Conservation (phyloP, 2,113 vertebrate genomes). For the Sialia sialis region DNA sequence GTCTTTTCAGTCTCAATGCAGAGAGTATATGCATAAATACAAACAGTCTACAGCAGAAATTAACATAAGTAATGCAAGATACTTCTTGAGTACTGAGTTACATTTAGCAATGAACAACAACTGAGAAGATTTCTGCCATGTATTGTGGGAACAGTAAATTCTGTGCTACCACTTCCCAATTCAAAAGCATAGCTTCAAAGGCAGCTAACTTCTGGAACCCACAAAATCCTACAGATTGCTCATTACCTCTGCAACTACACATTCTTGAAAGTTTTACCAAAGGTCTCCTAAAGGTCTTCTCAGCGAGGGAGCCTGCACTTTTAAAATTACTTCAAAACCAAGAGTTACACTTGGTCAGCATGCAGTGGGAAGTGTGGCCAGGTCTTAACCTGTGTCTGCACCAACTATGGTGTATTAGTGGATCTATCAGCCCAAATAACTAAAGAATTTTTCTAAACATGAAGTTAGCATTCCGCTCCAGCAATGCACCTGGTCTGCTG, state of each 20-base stretch:
- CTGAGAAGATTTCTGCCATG: background rate
- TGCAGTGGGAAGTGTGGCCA: background rate
- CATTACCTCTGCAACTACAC: background rate
- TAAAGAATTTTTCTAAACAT: background rate
- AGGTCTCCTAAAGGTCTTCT: background rate
- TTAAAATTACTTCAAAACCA: background rate
- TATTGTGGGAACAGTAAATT: background rate
- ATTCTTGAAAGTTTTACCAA: background rate
- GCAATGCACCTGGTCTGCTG: background rate
- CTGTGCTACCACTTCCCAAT: background rate
- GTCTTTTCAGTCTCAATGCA: background rate
- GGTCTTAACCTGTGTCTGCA: rapidly evolving
- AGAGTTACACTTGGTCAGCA: background rate
- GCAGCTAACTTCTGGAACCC: background rate
- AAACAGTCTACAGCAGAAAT: constrained; percentile 1
- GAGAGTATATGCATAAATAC: background rate
- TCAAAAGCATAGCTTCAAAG: background rate
- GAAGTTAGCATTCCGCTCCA: background rate
- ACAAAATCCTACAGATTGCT: background rate
- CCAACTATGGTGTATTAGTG: background rate
- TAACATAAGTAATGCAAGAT: background rate
- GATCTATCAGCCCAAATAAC: background rate
- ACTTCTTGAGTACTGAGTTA: background rate
- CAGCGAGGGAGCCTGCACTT: rapidly evolving
- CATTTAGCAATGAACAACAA: background rate